Conservation (phyloP, 2,888 invertebrate species). For the Dryocosmus kuriphilus region DNA sequence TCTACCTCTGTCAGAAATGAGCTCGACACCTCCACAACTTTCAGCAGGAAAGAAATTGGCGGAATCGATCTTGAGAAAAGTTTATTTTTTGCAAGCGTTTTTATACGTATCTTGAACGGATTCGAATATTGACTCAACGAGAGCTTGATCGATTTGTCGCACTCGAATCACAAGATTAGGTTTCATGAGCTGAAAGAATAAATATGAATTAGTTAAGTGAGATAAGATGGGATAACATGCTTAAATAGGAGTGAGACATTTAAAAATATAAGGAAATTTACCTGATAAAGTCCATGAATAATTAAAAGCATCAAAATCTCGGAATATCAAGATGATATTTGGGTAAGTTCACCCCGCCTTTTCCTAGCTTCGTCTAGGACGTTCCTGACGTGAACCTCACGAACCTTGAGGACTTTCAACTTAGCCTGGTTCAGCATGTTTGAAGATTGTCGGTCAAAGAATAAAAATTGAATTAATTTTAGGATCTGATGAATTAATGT, state of each 20-base stretch:
- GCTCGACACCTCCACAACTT: constrained; percentile 95
- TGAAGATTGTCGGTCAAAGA: constrained; percentile 90
- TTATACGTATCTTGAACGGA: constrained; percentile 85
- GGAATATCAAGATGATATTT: constrained; percentile 85
- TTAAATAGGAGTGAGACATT: too few relatives aligned
- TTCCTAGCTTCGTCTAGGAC: constrained; percentile 95
- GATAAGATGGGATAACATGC: constrained; percentile 26
- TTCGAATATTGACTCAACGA: constrained; percentile 85
- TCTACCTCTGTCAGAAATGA: constrained; percentile 88
- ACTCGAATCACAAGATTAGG: constrained; percentile 87
- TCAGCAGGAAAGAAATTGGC: constrained; percentile 88
- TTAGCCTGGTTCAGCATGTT: constrained; percentile 99
- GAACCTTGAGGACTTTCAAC: constrained; percentile 95
- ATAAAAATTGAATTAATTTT: constrained; percentile 43
- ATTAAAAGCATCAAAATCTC: constrained; percentile 91
- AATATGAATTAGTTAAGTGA: constrained; percentile 27
- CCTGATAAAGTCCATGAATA: constrained; percentile 91
- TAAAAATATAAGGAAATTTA: constrained; percentile 68
- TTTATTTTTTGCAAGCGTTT: constrained; percentile 85
- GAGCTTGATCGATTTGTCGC: constrained; percentile 86
- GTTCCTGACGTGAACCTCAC: constrained; percentile 95
- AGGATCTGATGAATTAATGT: constrained; percentile 6
- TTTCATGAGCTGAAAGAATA: constrained; percentile 87
- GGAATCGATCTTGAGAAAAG: constrained; percentile 86
- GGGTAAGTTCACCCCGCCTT: constrained; percentile 88